Evolutionary conservation across 2,888 invertebrate genomes (phyloP).

Genomic region (Boloria selene): DNA sequence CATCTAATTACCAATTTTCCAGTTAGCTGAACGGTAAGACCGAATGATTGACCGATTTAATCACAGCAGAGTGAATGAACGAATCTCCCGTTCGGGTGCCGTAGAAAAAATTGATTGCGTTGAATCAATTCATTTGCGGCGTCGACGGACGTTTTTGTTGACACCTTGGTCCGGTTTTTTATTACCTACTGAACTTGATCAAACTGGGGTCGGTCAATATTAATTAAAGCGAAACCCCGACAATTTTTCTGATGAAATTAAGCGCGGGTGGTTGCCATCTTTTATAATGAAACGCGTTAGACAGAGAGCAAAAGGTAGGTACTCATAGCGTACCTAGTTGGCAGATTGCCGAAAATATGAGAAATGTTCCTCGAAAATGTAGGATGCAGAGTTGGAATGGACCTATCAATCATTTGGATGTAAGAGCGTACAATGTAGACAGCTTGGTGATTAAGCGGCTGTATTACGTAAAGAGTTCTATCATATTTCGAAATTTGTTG

Average conservation of each 20-base stretch:
- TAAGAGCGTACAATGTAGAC: conserved; percentile 35
- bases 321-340: conserved; percentile 36
- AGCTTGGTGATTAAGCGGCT: conserved; percentile 40
- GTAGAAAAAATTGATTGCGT: conserved; percentile 73
- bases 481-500: conserved; percentile 20
- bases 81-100: conserved; percentile 50
- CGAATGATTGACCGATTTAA: conserved; percentile 78
- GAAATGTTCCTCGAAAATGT: conserved; percentile 39
- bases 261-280: not conserved
- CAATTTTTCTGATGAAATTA: conserved; percentile 37
- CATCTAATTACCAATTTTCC: conserved; percentile 80
- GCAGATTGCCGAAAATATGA: conserved; percentile 44
- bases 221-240: conserved; percentile 51
- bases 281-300: conserved; percentile 8
- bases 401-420: conserved; percentile 42
- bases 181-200: conserved; percentile 41
- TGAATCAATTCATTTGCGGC: conserved; percentile 74
- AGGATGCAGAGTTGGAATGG: conserved; percentile 38
- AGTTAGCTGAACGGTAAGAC: conserved; percentile 76
- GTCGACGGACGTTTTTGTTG: conserved; percentile 65
- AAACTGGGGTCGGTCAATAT: conserved; percentile 49
- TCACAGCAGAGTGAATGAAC: conserved; percentile 67
- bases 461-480: conserved; percentile 33
- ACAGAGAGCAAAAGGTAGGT: conserved; percentile 16
- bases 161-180: conserved; percentile 60